Conservation (phyloP, 2,797 vertebrate genomes). For the Hoplostethus atlanticus region DNA sequence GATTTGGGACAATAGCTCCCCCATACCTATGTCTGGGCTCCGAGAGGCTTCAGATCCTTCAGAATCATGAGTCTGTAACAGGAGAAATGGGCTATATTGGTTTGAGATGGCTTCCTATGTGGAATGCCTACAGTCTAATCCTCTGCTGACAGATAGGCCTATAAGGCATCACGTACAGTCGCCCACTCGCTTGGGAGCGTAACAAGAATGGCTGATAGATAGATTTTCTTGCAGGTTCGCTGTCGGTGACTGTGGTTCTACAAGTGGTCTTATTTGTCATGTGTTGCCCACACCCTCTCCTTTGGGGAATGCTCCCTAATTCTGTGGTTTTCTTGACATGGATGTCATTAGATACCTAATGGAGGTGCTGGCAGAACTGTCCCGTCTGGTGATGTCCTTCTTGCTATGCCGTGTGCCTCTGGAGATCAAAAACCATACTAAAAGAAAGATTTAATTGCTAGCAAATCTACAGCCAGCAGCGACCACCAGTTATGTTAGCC, state of each 20-base stretch:
- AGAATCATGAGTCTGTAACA: constrained; percentile 81
- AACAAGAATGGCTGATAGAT: constrained; percentile 76
- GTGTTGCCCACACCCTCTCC: constrained; percentile 37
- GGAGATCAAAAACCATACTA: constrained; percentile 5
- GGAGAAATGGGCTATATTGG: constrained; percentile 82
- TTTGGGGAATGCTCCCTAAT: constrained; percentile 37
- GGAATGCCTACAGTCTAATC: constrained; percentile 87
- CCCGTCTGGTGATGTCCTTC: constrained; percentile 11
- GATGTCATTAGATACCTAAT: constrained; percentile 21
- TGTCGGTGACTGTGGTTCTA: constrained; percentile 72
- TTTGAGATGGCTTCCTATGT: constrained; percentile 84
- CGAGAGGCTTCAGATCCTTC: constrained; percentile 64
- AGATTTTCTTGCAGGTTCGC: constrained; percentile 67
- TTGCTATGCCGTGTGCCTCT: constrained; percentile 4
- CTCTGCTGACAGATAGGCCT: constrained; percentile 88
- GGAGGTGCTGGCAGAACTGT: constrained; percentile 13
- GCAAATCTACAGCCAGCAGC: constrained; percentile 14
- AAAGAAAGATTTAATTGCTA: constrained; percentile 10
- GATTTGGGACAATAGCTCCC: constrained; percentile 65
- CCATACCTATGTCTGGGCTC: constrained; percentile 57
- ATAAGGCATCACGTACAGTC: constrained; percentile 74
- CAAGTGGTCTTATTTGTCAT: constrained; percentile 52
- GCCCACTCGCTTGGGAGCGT: constrained; percentile 61
- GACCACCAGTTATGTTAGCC: constrained; percentile 27
- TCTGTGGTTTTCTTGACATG: constrained; percentile 38